phyloP scores from a whole-genome alignment of 2,797 vertebrate species.

The Channallabes apus region DNA sequence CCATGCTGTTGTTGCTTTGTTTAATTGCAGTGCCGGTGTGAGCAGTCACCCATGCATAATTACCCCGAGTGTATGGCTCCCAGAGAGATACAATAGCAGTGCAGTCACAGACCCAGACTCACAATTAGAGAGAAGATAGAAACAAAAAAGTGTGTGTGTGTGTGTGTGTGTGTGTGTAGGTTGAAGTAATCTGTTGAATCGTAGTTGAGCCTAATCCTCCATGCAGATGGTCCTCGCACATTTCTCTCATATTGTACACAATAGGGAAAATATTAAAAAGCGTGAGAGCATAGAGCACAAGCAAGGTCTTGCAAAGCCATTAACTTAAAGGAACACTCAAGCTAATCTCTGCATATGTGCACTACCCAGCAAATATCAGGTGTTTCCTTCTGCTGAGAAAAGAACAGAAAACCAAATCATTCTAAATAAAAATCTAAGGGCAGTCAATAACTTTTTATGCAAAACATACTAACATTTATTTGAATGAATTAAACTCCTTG shows the following conservation, averaged over 20 bases:
- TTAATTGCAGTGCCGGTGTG: slow-evolving; percentile 61
- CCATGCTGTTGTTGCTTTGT: slow-evolving; percentile 43
- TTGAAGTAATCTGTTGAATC: slow-evolving; percentile 25
- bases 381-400: neutral
- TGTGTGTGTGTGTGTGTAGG: slow-evolving; percentile 21
- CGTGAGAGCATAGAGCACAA: neutral
- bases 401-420: neutral
- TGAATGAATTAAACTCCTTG: neutral
- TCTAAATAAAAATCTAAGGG: neutral
- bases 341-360: neutral
- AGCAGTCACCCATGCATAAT: slow-evolving; percentile 65
- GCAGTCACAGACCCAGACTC: slow-evolving; percentile 8
- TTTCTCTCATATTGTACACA: slow-evolving; percentile 18
- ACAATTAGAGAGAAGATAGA: slow-evolving; percentile 28
- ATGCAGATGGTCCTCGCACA: slow-evolving; percentile 11
- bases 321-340: neutral
- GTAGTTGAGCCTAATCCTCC: slow-evolving; percentile 11
- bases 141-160: slow-evolving; percentile 8
- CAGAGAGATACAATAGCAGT: slow-evolving; percentile 30
- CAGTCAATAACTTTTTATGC: neutral
- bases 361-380: neutral
- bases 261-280: neutral
- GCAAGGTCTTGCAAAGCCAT: neutral
- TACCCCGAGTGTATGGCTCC: slow-evolving; percentile 55
- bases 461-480: neutral